Conservation (phyloP, 2,113 vertebrate genomes). For the Ptilorrhoa leucosticta region DNA sequence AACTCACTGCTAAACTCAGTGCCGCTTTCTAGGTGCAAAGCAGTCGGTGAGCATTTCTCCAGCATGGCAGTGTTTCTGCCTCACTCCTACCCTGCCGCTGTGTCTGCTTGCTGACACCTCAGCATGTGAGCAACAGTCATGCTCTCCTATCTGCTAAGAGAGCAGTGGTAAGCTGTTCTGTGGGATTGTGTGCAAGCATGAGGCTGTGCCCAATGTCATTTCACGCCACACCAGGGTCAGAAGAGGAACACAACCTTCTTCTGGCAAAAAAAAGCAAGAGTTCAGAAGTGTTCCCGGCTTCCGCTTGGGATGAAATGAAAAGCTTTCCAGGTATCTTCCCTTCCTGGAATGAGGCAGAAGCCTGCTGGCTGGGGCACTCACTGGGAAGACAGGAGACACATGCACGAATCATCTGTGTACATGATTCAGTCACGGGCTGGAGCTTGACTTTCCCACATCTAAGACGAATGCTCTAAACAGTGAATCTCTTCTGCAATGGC, state of each 20-base stretch:
- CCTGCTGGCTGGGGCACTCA: background rate
- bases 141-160: background rate
- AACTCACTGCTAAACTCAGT: background rate
- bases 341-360: background rate
- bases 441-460: constrained; percentile 34
- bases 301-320: background rate
- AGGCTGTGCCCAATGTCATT: background rate
- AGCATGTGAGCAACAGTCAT: background rate
- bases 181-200: background rate
- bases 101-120: background rate
- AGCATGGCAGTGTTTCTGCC: background rate
- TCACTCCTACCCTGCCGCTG: background rate
- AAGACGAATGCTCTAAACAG: background rate
- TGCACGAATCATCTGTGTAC: background rate
- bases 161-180: background rate
- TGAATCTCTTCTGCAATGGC: background rate
- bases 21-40: background rate
- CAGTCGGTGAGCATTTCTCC: background rate
- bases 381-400: background rate
- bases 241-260: background rate
- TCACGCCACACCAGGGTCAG: background rate
- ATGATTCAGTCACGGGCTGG: background rate
- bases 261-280: background rate
- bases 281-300: background rate
- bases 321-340: background rate